These are phyloP conservation scores for Pteronotus mesoamericanus DNA, from an alignment of 2,797 vertebrate species.

Conservation along the genomic window DNA sequence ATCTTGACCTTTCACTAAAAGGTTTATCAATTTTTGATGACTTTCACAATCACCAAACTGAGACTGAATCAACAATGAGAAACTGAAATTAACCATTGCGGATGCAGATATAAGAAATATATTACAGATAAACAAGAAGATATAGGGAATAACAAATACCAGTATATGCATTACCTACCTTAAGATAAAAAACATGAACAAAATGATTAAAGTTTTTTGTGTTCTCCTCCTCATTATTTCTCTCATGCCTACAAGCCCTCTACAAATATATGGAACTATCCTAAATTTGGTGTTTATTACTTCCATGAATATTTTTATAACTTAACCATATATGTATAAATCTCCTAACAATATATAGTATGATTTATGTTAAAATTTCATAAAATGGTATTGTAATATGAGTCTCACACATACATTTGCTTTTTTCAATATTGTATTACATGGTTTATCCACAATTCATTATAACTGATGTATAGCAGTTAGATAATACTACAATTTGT, in stretches of 20 bases:
- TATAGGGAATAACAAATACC: neutral
- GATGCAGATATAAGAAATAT: neutral
- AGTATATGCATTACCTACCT: neutral
- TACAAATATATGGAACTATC: neutral
- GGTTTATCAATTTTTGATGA: neutral
- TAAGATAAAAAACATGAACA: conserved; percentile 2
- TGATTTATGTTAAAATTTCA: neutral
- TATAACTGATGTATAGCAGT: neutral
- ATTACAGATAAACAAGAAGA: neutral
- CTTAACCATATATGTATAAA: neutral
- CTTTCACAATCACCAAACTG: neutral
- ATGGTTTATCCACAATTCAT: neutral
- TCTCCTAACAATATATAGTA: neutral
- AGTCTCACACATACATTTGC: neutral
- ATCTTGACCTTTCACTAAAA: neutral
- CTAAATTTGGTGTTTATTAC: neutral
- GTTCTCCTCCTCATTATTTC: neutral
- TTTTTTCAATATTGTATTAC: neutral
- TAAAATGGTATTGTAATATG: neutral
- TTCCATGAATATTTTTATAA: neutral
- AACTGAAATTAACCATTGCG: neutral
- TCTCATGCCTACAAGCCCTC: neutral
- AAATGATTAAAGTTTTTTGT: neutral
- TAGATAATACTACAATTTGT: neutral
- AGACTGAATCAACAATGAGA: neutral